Conservation (phyloP, 2,888 invertebrate genomes). For the Rhagonycha lutea region DNA sequence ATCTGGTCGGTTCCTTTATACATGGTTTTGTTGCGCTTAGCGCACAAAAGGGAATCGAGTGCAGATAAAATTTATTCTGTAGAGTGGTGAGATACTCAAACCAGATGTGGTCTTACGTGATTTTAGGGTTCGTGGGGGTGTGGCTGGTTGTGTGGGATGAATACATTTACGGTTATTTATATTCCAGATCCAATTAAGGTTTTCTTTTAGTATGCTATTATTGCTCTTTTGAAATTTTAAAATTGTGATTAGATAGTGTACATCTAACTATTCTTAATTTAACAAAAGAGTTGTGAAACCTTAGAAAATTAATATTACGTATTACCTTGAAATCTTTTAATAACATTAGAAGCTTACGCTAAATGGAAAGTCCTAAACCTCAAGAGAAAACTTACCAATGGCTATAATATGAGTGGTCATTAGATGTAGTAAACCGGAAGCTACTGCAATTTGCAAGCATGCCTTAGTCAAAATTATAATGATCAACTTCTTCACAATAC, state of each 20-base stretch:
- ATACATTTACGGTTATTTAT: conserved; percentile 25
- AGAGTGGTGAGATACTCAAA: conserved; percentile 34
- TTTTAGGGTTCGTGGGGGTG: conserved; percentile 32
- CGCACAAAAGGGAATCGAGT: conserved; percentile 19
- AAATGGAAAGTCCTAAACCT: too few relatives aligned
- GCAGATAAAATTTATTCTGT: conserved; percentile 33
- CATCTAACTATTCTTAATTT: neutral
- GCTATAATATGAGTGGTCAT: too few relatives aligned
- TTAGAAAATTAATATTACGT: too few relatives aligned
- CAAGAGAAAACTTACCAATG: too few relatives aligned
- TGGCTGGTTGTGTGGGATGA: conserved; percentile 24
- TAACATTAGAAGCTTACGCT: too few relatives aligned
- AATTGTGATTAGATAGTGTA: too few relatives aligned
- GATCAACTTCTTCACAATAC: too few relatives aligned
- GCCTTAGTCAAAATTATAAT: too few relatives aligned
- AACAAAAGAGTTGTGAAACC: too few relatives aligned
- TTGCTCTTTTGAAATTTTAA: neutral
- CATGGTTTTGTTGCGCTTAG: conserved; percentile 15
- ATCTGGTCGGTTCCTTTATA: neutral
- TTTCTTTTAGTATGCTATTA: conserved; percentile 4
- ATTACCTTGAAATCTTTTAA: too few relatives aligned
- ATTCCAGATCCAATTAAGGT: conserved; percentile 16
- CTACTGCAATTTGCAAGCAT: too few relatives aligned
- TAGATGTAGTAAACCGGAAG: too few relatives aligned
- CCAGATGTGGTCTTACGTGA: conserved; percentile 38